Percentiles rank a stretch among this genome's conserved stretches.
Conservation (phyloP, 2,888 invertebrate species). For the Galerucella nymphaeae region DNA sequence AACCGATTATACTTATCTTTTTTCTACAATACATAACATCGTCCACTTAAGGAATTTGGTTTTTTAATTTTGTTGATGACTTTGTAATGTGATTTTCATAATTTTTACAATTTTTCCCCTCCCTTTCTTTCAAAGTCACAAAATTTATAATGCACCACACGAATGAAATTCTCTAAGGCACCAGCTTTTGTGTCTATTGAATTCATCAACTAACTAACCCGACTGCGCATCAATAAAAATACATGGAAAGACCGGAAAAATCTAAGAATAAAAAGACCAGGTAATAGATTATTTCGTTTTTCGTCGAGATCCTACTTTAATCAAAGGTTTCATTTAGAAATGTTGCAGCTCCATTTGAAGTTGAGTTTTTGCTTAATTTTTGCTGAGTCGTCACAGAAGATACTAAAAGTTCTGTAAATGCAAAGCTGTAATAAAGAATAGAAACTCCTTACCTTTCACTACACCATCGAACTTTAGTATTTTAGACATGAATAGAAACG, state of each 20-base stretch:
- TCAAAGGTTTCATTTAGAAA: constrained; percentile 10
- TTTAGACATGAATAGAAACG: constrained; percentile 11
- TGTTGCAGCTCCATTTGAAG: constrained; percentile 12
- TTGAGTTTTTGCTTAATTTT: constrained; percentile 14
- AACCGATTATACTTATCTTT: too few species aligned
- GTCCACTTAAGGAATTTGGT: too few species aligned
- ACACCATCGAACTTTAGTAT: constrained; percentile 10
- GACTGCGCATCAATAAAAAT: constrained; percentile 9
- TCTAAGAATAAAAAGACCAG: constrained; percentile 10
- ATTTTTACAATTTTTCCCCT: too few species aligned
- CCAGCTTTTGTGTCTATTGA: too few species aligned
- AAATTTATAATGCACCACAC: too few species aligned
- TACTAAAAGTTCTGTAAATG: constrained; percentile 17
- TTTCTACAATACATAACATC: too few species aligned
- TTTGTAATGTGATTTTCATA: too few species aligned
- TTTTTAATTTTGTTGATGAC: too few species aligned
- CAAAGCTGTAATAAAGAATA: constrained; percentile 7
- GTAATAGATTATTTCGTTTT: constrained; percentile 11
- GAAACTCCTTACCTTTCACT: constrained; percentile 2
- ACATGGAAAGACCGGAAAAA: background rate
- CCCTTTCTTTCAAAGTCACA: too few species aligned
- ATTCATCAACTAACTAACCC: too few species aligned
- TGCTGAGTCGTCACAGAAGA: constrained; percentile 7
- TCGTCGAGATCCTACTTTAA: constrained; percentile 19
- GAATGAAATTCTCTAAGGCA: too few species aligned